Base-by-base conservation (phyloP, 23 tunicate genomes). In the Trididemnum clinides region DNA sequence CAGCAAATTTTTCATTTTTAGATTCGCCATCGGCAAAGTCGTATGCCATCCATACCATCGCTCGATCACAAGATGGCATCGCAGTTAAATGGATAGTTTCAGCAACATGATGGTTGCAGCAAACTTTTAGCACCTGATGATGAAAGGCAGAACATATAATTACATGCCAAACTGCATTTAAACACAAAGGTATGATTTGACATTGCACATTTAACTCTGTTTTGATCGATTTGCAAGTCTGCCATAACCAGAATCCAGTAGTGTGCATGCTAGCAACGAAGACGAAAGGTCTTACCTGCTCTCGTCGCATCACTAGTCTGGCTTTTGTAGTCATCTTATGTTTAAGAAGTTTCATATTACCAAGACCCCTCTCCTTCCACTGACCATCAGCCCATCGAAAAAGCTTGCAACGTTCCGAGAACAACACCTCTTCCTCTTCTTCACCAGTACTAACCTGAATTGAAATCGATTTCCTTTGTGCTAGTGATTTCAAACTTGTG, bases 311-410 rank as follows among this genome's bases (percentile, higher is more conserved):
- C 30, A 96, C 84, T 28, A 90, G 59, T 65, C 99, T 57, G 20
- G 77, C 33, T 50, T 84, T 91, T 50, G 90, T 90, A 25, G 76
- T 88, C 28, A 26, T 31, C 31, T 84, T 69, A 62, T 91, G 89
- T 33, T 64, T 74, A 28, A 96, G 83, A 28, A 96, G 37, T 77
- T 91, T 91, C 92, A 90, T 90, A 18, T 35, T 57, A 1, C 99
- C 99, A 25, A 96, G 22, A 35, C 96, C 96, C 57, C 99, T 66
- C 72, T 90, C 99, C 83, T 96, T 96, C 96, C 96, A 96, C 73
- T 91, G 86, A 12, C 57, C 82, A 25, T 77, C 86, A 51, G 22
- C 85, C 90, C 87, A 91, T 22, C 95, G 50, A 81, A 38, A 96
- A 57, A 90, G 64, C 39, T 92, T 96, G 44, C 93, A 90, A n/a